phyloP scores from a whole-genome alignment of 2,888 invertebrate species.

The Drosophila antonietae region DNA sequence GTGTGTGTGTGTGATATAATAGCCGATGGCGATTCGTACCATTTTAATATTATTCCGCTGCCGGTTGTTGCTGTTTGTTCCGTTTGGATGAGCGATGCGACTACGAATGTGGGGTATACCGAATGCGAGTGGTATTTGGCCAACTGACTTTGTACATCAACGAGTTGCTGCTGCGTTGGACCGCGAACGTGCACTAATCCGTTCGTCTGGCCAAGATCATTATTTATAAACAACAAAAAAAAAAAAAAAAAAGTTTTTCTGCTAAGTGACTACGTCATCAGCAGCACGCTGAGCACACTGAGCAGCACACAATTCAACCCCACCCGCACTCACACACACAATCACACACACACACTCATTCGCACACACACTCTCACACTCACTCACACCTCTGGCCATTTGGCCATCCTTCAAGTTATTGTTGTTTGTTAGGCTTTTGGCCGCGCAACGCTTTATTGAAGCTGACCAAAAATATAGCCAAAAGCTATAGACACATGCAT shows the following conservation, averaged over 20 bases:
- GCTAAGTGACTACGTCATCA: conserved; percentile 67
- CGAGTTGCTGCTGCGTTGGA: conserved; percentile 67
- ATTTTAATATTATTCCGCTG: conserved; percentile 35
- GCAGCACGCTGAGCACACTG: conserved; percentile 34
- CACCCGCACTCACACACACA: conserved; percentile 5
- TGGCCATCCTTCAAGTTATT: conserved; percentile 65
- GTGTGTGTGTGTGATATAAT: conserved; percentile 28
- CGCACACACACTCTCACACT: not conserved
- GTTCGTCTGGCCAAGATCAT: conserved; percentile 82
- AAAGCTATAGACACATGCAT: conserved; percentile 15
- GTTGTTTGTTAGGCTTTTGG: conserved; percentile 59
- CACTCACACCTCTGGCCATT: conserved; percentile 32
- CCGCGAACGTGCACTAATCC: conserved; percentile 81
- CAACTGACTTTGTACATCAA: conserved; percentile 34
- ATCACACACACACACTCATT: not conserved
- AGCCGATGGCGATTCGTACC: conserved; percentile 36
- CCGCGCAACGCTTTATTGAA: conserved; percentile 67
- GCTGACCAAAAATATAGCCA: conserved; percentile 28
- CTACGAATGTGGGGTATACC: conserved; percentile 38
- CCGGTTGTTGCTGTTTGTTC: conserved; percentile 13
- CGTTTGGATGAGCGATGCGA: conserved; percentile 44
- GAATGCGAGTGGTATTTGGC: conserved; percentile 36
- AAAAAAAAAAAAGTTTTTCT: conserved; percentile 23
- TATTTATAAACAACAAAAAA: conserved; percentile 82
- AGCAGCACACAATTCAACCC: conserved; percentile 26